A percentile compares a stretch with the other conserved stretches of the same genome.
Evolutionary conservation across 1,140 invertebrate species (phyloP).

Genomic region (Tenebrio molitor): DNA sequence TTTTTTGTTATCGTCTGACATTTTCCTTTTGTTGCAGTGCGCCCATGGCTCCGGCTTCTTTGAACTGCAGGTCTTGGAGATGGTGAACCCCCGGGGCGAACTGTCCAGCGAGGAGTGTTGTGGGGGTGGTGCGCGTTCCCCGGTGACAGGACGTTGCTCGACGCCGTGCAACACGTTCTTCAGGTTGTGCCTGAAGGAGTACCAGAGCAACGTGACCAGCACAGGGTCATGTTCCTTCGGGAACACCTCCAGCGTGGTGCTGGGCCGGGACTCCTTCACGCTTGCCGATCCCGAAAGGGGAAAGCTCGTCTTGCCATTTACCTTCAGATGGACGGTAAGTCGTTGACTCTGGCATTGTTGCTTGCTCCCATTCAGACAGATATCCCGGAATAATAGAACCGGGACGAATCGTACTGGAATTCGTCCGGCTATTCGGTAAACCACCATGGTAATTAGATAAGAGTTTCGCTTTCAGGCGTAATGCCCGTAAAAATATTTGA

Average conservation of each 20-base stretch:
- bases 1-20: too few relatives aligned
- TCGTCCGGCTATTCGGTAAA: slow-evolving; percentile 24
- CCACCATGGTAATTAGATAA: slow-evolving; percentile 38
- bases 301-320: slow-evolving; percentile 86
- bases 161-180: slow-evolving; percentile 86
- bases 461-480: slow-evolving; percentile 28
- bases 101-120: slow-evolving; percentile 86
- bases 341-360: slow-evolving; percentile 32
- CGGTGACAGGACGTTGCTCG: slow-evolving; percentile 68
- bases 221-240: slow-evolving; percentile 91
- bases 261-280: slow-evolving; percentile 90
- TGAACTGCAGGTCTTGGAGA: slow-evolving; percentile 91
- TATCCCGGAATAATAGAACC: not conserved
- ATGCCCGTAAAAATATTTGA: slow-evolving; percentile 35
- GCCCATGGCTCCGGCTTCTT: slow-evolving; percentile 86
- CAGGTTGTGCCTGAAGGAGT: slow-evolving; percentile 91
- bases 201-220: slow-evolving; percentile 86
- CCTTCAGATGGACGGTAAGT: slow-evolving; percentile 91
- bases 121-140: slow-evolving; percentile 72
- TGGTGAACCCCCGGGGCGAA: slow-evolving; percentile 88
- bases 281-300: slow-evolving; percentile 82
- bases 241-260: slow-evolving; percentile 85
- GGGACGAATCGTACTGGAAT: slow-evolving; percentile 13
- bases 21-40: slow-evolving; percentile 71
- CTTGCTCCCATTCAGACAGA: too few relatives aligned